Evolutionary conservation across 2,888 invertebrate species (phyloP).

Genomic region (Onthophagus sagittarius): DNA sequence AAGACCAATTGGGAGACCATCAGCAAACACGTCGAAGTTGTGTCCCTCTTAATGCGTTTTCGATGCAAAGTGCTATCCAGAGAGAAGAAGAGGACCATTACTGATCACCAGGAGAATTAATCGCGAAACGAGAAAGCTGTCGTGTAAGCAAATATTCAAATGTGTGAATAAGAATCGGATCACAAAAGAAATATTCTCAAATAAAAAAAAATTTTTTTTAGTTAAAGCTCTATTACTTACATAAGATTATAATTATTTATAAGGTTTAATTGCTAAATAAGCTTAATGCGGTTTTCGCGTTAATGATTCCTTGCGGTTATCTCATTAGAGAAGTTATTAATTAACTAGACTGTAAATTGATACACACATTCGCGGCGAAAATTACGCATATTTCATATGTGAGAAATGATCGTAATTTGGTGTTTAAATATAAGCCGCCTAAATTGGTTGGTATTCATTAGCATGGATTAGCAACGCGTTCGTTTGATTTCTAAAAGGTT

Average conservation of each 20-base stretch:
- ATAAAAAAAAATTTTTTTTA: too few species aligned
- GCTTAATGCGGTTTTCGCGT: neutral
- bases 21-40: neutral
- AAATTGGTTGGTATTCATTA: neutral
- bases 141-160: neutral
- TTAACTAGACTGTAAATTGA: neutral
- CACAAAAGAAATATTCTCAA: too few species aligned
- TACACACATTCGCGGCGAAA: neutral
- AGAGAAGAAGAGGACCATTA: neutral
- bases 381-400: neutral
- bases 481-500: neutral
- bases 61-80: neutral
- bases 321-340: neutral
- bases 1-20: neutral
- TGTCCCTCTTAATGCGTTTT: neutral
- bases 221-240: too few species aligned
- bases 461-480: neutral
- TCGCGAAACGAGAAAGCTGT: neutral
- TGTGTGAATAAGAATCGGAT: neutral
- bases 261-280: neutral
- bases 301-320: neutral
- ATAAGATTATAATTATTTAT: too few species aligned
- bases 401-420: neutral
- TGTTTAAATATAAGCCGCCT: neutral
- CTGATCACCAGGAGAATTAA: neutral